phyloP scores from a whole-genome alignment of 2,888 invertebrate genomes.

The Lycocerus yunnanus region DNA sequence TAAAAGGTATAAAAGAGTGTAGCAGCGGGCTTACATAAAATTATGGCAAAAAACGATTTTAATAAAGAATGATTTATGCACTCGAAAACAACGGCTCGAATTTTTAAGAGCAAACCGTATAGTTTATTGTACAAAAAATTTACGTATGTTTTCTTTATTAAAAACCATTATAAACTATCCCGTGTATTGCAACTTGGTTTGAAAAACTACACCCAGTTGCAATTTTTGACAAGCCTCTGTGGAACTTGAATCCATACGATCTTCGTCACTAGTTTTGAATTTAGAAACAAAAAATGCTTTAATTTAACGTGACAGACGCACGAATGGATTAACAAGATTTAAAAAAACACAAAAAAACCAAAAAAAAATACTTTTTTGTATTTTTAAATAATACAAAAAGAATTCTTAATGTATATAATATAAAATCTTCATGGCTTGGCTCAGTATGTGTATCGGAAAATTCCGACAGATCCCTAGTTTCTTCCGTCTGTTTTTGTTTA shows the following conservation, averaged over 20 bases:
- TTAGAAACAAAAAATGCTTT: no score
- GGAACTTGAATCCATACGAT: neutral
- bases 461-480: no score
- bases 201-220: neutral
- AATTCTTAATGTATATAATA: no score
- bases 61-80: conserved; percentile 46
- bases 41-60: conserved; percentile 41
- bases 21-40: conserved; percentile 31
- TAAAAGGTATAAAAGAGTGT: conserved; percentile 33
- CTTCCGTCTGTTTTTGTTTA: no score
- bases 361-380: no score
- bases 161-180: neutral
- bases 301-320: no score
- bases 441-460: no score
- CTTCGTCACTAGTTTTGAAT: neutral
- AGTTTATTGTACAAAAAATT: conserved; percentile 14
- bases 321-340: no score
- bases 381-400: no score
- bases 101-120: conserved; percentile 26
- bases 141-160: neutral
- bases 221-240: no score
- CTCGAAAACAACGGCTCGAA: conserved; percentile 32
- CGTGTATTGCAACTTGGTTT: neutral
- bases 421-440: no score
- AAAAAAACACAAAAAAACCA: no score